Evolutionary conservation across 2,113 vertebrate genomes (phyloP).

Genomic region (Cyanoramphus novaezelandiae): DNA sequence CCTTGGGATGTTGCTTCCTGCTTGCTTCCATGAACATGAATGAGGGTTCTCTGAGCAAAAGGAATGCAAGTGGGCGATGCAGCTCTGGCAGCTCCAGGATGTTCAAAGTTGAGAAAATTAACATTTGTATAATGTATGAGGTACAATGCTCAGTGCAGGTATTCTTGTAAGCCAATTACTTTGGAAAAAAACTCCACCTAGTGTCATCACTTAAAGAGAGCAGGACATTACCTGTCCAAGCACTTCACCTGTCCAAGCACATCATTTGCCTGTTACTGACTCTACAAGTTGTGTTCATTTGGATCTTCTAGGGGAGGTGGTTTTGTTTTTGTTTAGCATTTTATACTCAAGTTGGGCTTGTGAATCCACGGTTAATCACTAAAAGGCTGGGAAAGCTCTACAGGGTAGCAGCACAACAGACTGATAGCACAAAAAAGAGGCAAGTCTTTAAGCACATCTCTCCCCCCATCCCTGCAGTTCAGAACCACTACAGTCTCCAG

Average conservation of each 20-base stretch:
- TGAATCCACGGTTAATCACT: background rate
- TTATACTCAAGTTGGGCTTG: accelerated
- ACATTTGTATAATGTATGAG: slow-evolving; percentile 6
- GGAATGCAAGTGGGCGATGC: background rate
- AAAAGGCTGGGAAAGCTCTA: background rate
- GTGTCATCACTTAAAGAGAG: background rate
- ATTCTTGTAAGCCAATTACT: background rate
- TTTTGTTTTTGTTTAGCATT: background rate
- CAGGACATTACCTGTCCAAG: background rate
- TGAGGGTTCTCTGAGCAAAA: background rate
- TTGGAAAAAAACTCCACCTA: background rate
- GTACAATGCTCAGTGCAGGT: background rate
- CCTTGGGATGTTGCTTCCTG: background rate
- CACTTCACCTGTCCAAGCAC: background rate
- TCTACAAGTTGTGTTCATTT: background rate
- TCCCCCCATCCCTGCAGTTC: background rate
- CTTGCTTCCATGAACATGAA: accelerated
- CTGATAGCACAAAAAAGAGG: background rate
- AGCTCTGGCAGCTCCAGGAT: background rate
- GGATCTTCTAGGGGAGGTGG: accelerated
- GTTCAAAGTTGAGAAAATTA: background rate
- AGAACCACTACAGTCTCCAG: background rate
- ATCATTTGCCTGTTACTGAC: background rate
- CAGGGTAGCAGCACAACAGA: background rate
- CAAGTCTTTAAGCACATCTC: accelerated